Percentiles rank a stretch among this genome's conserved stretches.
Conservation (phyloP, 1,140 invertebrate species). For the Mamestra configurata region DNA sequence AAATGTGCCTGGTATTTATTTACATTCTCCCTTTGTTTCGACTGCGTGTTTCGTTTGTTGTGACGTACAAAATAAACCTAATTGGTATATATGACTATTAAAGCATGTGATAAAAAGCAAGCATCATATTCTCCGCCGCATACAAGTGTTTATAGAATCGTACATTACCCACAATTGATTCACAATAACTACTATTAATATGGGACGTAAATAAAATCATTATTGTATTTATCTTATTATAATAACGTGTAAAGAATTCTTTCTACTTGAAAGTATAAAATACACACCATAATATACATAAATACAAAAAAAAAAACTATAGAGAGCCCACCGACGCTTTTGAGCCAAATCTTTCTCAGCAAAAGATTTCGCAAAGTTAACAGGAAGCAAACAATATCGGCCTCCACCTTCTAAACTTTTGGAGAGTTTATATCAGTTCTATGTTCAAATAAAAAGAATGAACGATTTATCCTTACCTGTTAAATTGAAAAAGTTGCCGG, state of each 20-base stretch:
- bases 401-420: slow-evolving; percentile 69
- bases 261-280: no score
- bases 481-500: slow-evolving; percentile 87
- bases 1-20: slow-evolving; percentile 24
- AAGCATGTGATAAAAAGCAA: background rate
- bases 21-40: background rate
- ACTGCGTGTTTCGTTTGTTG: background rate
- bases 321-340: slow-evolving; percentile 5
- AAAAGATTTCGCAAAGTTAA: slow-evolving; percentile 76
- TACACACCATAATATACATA: no score
- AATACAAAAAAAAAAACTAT: slow-evolving; percentile 2
- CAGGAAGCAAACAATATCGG: slow-evolving; percentile 77
- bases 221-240: no score
- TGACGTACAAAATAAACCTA: slow-evolving; percentile 2
- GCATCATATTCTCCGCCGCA: background rate
- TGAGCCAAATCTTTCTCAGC: slow-evolving; percentile 50
- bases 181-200: no score
- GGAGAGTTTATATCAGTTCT: slow-evolving; percentile 84
- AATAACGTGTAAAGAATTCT: no score
- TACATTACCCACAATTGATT: background rate
- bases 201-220: background rate
- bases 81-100: background rate
- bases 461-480: slow-evolving; percentile 87
- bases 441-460: slow-evolving; percentile 87
- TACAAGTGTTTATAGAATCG: background rate